Evolutionary conservation across 2,888 invertebrate species (phyloP).

Genomic region (Glaucopsyche alexis): DNA sequence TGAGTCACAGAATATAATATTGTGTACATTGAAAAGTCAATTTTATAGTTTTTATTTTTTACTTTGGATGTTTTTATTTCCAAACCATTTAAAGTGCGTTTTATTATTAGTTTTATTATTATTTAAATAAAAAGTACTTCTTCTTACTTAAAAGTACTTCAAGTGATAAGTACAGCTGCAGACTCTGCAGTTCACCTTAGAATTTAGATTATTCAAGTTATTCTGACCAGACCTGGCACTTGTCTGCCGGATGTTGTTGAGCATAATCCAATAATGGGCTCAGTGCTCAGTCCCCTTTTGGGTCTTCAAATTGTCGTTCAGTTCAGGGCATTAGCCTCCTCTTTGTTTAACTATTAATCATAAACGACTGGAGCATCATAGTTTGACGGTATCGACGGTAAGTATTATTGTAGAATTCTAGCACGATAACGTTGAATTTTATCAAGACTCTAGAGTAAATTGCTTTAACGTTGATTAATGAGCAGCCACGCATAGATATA

Average conservation of each 20-base stretch:
- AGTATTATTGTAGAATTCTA: not conserved
- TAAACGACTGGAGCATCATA: not conserved
- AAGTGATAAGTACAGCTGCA: too few species aligned
- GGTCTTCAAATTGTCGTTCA: slow-evolving; percentile 1
- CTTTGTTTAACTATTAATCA: slow-evolving; percentile 9
- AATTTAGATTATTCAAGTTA: not conserved
- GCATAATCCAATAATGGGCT: slow-evolving; percentile 9
- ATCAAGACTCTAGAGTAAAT: slow-evolving; percentile 5
- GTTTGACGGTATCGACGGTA: not conserved
- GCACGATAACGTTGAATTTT: not conserved
- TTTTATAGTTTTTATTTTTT: not conserved
- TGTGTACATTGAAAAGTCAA: not conserved
- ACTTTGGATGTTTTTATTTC: not conserved
- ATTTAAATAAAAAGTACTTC: not conserved
- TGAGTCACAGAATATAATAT: too few species aligned
- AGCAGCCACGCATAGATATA: not conserved
- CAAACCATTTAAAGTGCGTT: not conserved
- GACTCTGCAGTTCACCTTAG: not conserved
- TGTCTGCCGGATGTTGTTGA: slow-evolving; percentile 10
- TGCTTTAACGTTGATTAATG: slow-evolving; percentile 12
- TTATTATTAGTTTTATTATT: too few species aligned
- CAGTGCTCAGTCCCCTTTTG: slow-evolving; percentile 19
- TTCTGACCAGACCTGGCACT: not conserved
- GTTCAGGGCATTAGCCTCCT: slow-evolving; percentile 2
- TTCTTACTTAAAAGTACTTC: not conserved